phyloP scores from a whole-genome alignment of 2,888 invertebrate species.

The Barypeithes pellucidus region DNA sequence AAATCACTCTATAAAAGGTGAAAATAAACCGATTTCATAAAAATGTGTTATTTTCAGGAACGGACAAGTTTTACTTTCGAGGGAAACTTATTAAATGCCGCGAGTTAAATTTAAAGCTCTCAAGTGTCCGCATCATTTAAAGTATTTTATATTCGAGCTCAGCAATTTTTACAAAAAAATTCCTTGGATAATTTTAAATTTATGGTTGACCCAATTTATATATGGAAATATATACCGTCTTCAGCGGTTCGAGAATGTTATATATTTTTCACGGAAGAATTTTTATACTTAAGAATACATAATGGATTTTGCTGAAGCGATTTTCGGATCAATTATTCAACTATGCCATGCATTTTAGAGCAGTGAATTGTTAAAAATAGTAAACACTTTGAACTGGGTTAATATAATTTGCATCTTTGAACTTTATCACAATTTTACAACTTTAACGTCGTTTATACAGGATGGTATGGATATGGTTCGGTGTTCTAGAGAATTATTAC shows the following conservation, averaged over 20 bases:
- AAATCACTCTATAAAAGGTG: too few relatives aligned
- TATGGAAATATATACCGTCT: slow-evolving; percentile 54
- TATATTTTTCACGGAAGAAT: slow-evolving; percentile 46
- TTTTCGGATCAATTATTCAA: slow-evolving; percentile 15
- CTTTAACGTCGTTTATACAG: too few relatives aligned
- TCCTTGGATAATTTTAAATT: slow-evolving; percentile 60
- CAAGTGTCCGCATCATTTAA: slow-evolving; percentile 62
- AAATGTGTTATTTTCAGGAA: neutral
- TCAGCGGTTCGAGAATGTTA: slow-evolving; percentile 41
- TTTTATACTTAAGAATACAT: slow-evolving; percentile 26
- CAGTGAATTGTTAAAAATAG: neutral
- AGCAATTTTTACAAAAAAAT: slow-evolving; percentile 57
- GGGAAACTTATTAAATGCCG: neutral
- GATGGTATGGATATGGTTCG: too few relatives aligned
- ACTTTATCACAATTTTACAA: too few relatives aligned
- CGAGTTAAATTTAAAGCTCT: slow-evolving; percentile 58
- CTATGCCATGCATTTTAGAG: neutral
- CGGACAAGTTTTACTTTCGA: neutral
- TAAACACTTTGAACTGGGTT: too few relatives aligned
- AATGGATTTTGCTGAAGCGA: slow-evolving; percentile 21
- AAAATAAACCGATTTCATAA: neutral
- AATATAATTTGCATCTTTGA: too few relatives aligned
- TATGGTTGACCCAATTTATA: slow-evolving; percentile 60
- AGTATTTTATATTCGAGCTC: slow-evolving; percentile 60
- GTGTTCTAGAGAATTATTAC: too few relatives aligned